These are phyloP conservation scores for Diploptera punctata DNA, from an alignment of 2,888 invertebrate genomes.

Conservation along the genomic window DNA sequence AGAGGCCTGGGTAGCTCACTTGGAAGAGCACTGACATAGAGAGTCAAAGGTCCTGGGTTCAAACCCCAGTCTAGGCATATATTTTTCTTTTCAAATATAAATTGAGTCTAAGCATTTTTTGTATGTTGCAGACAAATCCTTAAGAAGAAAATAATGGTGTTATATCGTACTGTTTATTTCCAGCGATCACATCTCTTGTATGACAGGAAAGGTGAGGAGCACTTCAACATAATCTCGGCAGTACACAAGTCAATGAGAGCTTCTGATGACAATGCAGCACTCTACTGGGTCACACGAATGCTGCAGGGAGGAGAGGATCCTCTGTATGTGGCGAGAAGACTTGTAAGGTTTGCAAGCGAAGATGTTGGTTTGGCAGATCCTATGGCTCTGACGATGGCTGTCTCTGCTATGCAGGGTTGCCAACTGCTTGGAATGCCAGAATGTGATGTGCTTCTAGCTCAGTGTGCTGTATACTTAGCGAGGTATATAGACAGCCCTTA, in stretches of 20 bases:
- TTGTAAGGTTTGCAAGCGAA: conserved; percentile 78
- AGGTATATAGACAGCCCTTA: conserved; percentile 49
- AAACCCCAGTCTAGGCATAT: no score
- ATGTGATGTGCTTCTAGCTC: conserved; percentile 76
- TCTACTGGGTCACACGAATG: conserved; percentile 85
- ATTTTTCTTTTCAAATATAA: no score
- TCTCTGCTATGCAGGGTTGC: conserved; percentile 74
- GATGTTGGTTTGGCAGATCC: conserved; percentile 77
- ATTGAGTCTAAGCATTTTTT: no score
- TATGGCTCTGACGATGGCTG: conserved; percentile 69
- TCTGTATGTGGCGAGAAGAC: conserved; percentile 74
- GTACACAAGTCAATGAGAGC: conserved; percentile 84
- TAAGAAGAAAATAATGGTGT: background rate
- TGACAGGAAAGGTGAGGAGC: conserved; percentile 81
- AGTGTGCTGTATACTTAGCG: conserved; percentile 78
- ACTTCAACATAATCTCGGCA: conserved; percentile 83
- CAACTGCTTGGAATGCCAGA: conserved; percentile 85
- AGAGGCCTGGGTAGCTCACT: no score
- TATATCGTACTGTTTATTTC: conserved; percentile 43
- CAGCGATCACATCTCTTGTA: conserved; percentile 79
- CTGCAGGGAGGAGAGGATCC: conserved; percentile 82
- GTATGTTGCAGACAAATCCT: no score
- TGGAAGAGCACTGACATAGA: no score
- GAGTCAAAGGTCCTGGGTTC: no score
- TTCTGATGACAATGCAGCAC: conserved; percentile 78